These are phyloP conservation scores for Netelia inedita DNA, from an alignment of 2,888 invertebrate species.

Conservation along the genomic window DNA sequence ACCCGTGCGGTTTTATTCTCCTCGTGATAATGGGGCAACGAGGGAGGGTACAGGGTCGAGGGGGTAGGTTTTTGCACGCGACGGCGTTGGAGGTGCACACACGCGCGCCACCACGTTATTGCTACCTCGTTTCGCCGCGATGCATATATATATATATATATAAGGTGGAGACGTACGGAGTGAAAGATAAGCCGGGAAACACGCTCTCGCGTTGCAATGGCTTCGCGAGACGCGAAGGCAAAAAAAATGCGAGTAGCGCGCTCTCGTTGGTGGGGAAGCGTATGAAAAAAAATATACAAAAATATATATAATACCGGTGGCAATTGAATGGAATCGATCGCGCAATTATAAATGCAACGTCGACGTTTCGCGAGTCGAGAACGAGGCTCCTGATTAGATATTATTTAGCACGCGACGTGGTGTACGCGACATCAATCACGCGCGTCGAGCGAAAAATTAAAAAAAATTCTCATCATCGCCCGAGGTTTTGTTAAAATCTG, in stretches of 20 bases:
- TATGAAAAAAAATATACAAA: constrained; percentile 1
- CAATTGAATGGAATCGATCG: constrained; percentile 46
- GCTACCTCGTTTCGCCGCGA: constrained; percentile 34
- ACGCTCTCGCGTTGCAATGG: constrained; percentile 45
- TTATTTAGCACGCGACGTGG: constrained; percentile 32
- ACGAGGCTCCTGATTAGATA: constrained; percentile 22
- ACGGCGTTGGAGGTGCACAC: constrained; percentile 54
- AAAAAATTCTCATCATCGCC: too few relatives aligned
- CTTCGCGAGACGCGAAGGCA: constrained; percentile 18
- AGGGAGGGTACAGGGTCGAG: not conserved
- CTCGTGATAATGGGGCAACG: constrained; percentile 5
- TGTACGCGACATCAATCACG: constrained; percentile 8
- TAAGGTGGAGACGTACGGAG: not conserved
- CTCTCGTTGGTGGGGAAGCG: not conserved
- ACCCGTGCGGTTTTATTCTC: constrained; percentile 32
- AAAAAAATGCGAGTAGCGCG: constrained; percentile 23
- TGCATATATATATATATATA: not conserved
- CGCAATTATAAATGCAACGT: constrained; percentile 21
- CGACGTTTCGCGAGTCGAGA: not conserved
- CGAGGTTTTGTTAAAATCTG: not conserved
- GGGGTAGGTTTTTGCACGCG: constrained; percentile 52
- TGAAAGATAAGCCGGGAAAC: constrained; percentile 38
- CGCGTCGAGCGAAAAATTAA: not conserved
- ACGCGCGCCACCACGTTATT: constrained; percentile 31
- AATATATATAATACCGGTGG: not conserved